Conservation (phyloP, 2,797 vertebrate species). For the Karalla daura region DNA sequence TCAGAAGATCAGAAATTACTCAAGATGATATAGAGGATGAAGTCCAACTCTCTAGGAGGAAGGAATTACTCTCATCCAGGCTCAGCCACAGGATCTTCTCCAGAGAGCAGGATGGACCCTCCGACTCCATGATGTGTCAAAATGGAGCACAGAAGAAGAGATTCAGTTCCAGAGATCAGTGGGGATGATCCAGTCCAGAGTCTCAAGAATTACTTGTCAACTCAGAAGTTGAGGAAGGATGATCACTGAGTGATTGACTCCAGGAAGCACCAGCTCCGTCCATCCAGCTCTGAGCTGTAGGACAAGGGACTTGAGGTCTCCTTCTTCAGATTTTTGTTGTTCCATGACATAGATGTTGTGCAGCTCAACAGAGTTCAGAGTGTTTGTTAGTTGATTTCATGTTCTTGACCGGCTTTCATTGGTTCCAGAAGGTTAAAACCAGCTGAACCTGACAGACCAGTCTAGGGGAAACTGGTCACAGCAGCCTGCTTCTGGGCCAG, state of each 20-base stretch:
- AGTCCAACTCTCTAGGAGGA: no score
- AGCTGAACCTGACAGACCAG: constrained; percentile 46
- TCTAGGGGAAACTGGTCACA: constrained; percentile 89
- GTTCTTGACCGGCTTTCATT: constrained; percentile 17
- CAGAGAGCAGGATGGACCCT: background rate
- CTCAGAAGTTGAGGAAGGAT: constrained; percentile 60
- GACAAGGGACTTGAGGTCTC: constrained; percentile 60
- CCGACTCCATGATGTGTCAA: background rate
- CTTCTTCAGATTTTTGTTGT: constrained; percentile 40
- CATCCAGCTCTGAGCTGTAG: constrained; percentile 42
- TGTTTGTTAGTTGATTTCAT: constrained; percentile 19
- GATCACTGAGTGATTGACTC: constrained; percentile 79
- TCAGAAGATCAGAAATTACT: background rate
- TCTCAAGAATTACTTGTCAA: background rate
- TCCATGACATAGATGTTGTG: constrained; percentile 9
- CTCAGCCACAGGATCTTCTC: background rate
- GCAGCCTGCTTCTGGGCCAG: constrained; percentile 95
- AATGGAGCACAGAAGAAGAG: background rate
- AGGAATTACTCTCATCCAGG: no score
- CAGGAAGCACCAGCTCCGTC: constrained; percentile 78
- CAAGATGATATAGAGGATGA: background rate
- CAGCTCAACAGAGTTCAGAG: constrained; percentile 35
- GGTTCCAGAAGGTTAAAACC: constrained; percentile 20
- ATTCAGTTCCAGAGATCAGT: background rate
- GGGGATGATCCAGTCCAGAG: background rate